phyloP scores from a whole-genome alignment of 2,888 invertebrate species.

The Acronicta leporina region DNA sequence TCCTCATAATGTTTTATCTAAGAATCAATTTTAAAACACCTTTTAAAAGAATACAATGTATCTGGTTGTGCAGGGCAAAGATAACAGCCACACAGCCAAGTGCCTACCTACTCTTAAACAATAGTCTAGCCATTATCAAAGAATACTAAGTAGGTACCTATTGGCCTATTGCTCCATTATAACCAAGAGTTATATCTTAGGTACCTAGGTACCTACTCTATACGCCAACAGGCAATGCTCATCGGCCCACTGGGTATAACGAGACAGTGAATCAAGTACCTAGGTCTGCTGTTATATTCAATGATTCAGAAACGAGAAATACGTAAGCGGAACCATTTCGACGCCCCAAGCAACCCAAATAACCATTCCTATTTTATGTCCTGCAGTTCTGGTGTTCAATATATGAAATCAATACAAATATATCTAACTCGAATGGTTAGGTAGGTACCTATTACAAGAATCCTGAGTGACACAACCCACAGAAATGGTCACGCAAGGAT shows the following conservation, averaged over 20 bases:
- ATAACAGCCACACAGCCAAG: background rate
- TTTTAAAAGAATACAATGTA: background rate
- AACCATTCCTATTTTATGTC: too few species aligned
- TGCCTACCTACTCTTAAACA: conserved; percentile 24
- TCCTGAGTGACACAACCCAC: conserved; percentile 30
- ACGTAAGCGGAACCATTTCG: too few species aligned
- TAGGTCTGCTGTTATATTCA: conserved; percentile 26
- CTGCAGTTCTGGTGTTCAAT: too few species aligned
- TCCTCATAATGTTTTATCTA: too few species aligned
- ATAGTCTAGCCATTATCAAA: conserved; percentile 6
- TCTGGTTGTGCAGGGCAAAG: background rate
- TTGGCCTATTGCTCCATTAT: background rate
- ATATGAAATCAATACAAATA: too few species aligned
- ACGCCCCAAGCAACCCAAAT: too few species aligned
- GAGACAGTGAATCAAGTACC: conserved; percentile 12
- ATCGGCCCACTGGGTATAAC: conserved; percentile 14
- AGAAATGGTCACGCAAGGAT: conserved; percentile 31
- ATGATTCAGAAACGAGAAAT: too few species aligned
- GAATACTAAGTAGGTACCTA: too few species aligned
- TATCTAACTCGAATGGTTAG: too few species aligned
- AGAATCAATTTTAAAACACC: too few species aligned
- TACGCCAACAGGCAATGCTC: background rate
- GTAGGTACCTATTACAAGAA: too few species aligned
- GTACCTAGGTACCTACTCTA: background rate
- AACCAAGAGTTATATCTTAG: conserved; percentile 7